Conservation (phyloP, 1,140 invertebrate species). For the Drosophila nikananu region DNA sequence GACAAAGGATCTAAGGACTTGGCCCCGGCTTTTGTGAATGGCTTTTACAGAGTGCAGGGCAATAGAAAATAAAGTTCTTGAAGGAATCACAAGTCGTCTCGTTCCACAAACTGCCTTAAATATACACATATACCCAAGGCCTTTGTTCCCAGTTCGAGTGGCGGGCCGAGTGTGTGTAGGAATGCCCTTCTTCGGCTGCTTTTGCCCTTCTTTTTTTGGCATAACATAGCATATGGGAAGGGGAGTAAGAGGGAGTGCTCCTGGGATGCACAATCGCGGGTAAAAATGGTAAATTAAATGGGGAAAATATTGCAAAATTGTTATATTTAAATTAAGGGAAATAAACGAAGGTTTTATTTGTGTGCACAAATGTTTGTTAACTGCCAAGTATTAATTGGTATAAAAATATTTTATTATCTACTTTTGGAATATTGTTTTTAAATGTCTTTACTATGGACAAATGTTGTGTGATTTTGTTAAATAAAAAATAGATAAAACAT, state of each 20-base stretch:
- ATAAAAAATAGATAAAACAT: too few species aligned
- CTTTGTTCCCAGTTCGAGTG: constrained; percentile 65
- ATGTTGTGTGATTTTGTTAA: too few species aligned
- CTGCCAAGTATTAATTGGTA: neutral
- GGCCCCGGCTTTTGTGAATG: constrained; percentile 38
- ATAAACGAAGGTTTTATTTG: neutral
- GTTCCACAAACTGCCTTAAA: constrained; percentile 17
- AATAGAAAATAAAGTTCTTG: constrained; percentile 59
- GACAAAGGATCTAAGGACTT: constrained; percentile 62
- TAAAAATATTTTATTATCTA: too few species aligned
- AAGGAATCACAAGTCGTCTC: constrained; percentile 76
- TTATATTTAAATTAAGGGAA: neutral
- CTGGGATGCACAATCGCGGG: neutral
- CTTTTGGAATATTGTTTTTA: too few species aligned
- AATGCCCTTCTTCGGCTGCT: constrained; percentile 39
- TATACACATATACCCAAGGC: constrained; percentile 6
- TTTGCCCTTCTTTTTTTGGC: constrained; percentile 42
- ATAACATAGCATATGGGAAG: constrained; percentile 17
- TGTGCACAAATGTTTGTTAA: neutral
- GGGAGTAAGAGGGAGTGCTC: neutral
- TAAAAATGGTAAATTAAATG: neutral
- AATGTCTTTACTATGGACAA: too few species aligned
- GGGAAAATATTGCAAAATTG: neutral
- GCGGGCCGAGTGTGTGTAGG: constrained; percentile 47
- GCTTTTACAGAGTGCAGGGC: constrained; percentile 54